Evolutionary conservation across 2,113 vertebrate species (phyloP), one percentile per base, ranked within the genome.

Genomic region (Boulengeromyrus knoepffleri): DNA sequence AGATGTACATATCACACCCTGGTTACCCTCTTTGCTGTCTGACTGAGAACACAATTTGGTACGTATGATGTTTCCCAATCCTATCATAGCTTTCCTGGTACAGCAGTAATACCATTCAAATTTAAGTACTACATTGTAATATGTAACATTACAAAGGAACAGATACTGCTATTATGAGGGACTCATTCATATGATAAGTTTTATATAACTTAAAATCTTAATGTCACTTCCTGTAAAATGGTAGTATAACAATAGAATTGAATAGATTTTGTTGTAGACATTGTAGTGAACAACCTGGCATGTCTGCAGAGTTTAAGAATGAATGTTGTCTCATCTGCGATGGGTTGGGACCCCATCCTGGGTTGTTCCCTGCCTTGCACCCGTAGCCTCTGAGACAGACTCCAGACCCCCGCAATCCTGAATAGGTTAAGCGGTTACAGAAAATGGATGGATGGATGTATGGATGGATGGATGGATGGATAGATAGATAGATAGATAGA

Each of bases 291-390:
- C n/a, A 15, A 5, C 9, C 27, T 74, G 70, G 6, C 62, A 12
- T 3, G 5, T 31, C 86, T 56, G 50, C 50, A 88, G 89, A 89
- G 88, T 90, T 93, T 92, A 89, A 83, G 50, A 93, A 94, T 49
- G 46, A 95, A 93, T 93, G 93, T 94, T 94, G 93, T 93, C 92
- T 89, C 89, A 92, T 93, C 94, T 56, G 17, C 5, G 5, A 56
- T 56, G 19, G 19, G 53, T 56, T 56, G 19, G 53, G 1, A 1
- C 53, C 19, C 53, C 19, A 21, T 0, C 19, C 19, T 2, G 1
- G 52, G 52, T 53, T 53, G 17, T 53, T 53, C 17, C 17, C 52
- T 21, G 17, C 17, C 17, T 53, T 5, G 52, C 0, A 1, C 17
- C 17, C 1, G 5, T 19, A 53, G 17, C 5, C 52, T 19, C 4